Base-by-base conservation (phyloP, 2,888 invertebrate genomes). In the Scotopteryx bipunctaria region DNA sequence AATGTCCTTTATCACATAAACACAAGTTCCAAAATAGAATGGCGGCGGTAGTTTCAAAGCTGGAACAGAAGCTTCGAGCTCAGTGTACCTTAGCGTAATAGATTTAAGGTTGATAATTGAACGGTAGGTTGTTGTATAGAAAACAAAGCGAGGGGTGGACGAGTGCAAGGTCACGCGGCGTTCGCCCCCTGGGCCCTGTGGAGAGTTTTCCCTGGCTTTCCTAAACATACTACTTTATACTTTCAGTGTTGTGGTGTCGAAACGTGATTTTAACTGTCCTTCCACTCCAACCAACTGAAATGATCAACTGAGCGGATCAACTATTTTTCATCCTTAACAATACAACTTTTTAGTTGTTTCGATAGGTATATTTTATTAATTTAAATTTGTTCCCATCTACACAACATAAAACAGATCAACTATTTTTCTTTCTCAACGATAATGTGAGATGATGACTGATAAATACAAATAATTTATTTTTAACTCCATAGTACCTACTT, bases 81-180 rank as follows among this genome's bases (percentile, higher is more conserved):
- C 17, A 0, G n/a, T 27, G 32, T 38, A 38, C 33, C 38, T 2
- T 53, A 43, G n/a, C 1, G 2, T 2, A 13, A 1, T 5, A 13
- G 13, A 1, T 2, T 11, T 54, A 54, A 48, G 33, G 54, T 45
- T 16, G 13, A 32, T 15, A 48, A 36, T 48, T 1, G 17, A 14
- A 33, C 17, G 27, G 29, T 9, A 25, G 11, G 15, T 17, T n/a
- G 5, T 37, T 14, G 21, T 15, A 19, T 44, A 38, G 19, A 23
- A 15, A 25, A 37, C 33, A 33, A 43, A 32, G 33, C 31, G 54
- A 32, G 45, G 55, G 45, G 55, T 45, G 55, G 45, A 21, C 21
- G 25, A 44, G 54, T 50, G 25, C 55, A 55, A 55, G 55, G 55
- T 55, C 55, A 55, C 49, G 45, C 43, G 37, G 36, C 29, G 15